Percentiles rank a stretch among this genome's conserved stretches.
These are phyloP conservation scores for Apamea epomidion DNA, from an alignment of 2,888 invertebrate species.

Conservation along the genomic window DNA sequence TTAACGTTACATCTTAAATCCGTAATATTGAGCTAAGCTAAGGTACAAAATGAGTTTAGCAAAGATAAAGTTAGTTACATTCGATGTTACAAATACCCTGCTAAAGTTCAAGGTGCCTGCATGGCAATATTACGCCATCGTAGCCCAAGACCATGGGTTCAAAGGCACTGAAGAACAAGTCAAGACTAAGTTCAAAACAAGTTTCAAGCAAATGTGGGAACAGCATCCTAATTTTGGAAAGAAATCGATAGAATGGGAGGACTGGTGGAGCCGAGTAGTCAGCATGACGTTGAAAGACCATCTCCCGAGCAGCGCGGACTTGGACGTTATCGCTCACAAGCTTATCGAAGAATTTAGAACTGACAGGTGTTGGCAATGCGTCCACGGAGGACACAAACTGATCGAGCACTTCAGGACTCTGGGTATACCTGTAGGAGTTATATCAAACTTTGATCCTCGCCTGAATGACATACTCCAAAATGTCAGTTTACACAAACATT, in stretches of 20 bases:
- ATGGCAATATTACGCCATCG: slow-evolving; percentile 93
- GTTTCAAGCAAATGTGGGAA: slow-evolving; percentile 91
- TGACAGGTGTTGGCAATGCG: slow-evolving; percentile 93
- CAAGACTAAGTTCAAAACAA: slow-evolving; percentile 91
- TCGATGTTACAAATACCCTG: slow-evolving; percentile 97
- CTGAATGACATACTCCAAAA: slow-evolving; percentile 92
- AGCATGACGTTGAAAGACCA: slow-evolving; percentile 91
- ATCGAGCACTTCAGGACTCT: slow-evolving; percentile 90
- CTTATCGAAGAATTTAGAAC: slow-evolving; percentile 94
- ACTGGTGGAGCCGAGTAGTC: slow-evolving; percentile 95
- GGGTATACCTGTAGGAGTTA: slow-evolving; percentile 92
- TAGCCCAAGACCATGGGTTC: slow-evolving; percentile 93
- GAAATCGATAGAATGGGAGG: slow-evolving; percentile 93
- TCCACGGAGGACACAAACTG: slow-evolving; percentile 92
- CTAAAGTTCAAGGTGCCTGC: slow-evolving; percentile 93
- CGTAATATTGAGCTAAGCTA: neutral
- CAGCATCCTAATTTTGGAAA: slow-evolving; percentile 96
- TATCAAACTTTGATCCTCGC: slow-evolving; percentile 97
- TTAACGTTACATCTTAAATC: neutral
- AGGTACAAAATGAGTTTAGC: slow-evolving; percentile 82
- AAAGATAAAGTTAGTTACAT: slow-evolving; percentile 93
- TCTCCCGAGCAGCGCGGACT: slow-evolving; percentile 74
- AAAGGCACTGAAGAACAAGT: slow-evolving; percentile 88
- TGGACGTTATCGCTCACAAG: slow-evolving; percentile 87
- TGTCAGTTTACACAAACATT: slow-evolving; percentile 92